These are phyloP conservation scores for Hydraecia micacea DNA, from an alignment of 2,888 invertebrate genomes.

Conservation along the genomic window DNA sequence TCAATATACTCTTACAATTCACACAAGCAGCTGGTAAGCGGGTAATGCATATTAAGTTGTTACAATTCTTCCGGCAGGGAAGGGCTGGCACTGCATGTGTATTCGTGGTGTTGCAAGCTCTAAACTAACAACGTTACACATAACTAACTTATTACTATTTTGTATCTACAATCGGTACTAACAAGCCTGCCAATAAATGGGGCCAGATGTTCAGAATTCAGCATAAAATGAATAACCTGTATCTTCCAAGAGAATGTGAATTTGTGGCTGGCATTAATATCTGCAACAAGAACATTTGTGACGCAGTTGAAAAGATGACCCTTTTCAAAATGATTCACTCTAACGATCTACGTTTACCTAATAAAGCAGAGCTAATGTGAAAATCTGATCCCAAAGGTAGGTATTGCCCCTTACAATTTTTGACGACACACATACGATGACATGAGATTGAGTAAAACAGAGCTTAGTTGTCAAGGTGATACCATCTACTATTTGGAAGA, in stretches of 20 bases:
- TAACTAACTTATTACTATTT: conserved; percentile 21
- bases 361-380: conserved; percentile 16
- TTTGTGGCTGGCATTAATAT: no score
- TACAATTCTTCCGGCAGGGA: conserved; percentile 54
- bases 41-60: conserved; percentile 55
- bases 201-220: conserved; percentile 16
- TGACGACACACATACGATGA: not conserved
- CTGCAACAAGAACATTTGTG: conserved; percentile 28
- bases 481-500: not conserved
- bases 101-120: conserved; percentile 42
- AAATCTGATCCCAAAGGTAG: conserved; percentile 1
- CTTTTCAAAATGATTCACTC: conserved; percentile 15
- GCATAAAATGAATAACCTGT: conserved; percentile 11
- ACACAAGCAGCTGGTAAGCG: conserved; percentile 32
- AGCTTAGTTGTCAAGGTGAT: not conserved
- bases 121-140: conserved; percentile 42
- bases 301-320: not conserved
- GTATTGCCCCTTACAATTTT: not conserved
- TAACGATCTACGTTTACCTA: not conserved
- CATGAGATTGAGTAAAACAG: conserved; percentile 10
- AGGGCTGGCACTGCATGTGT: conserved; percentile 40
- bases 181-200: conserved; percentile 17
- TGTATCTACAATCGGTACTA: conserved; percentile 22
- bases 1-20: conserved; percentile 36
- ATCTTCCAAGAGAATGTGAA: conserved; percentile 4